Evolutionary conservation across 2,113 vertebrate genomes (phyloP), one percentile per base, ranked within the genome.

Genomic region (Zingel zingel): DNA sequence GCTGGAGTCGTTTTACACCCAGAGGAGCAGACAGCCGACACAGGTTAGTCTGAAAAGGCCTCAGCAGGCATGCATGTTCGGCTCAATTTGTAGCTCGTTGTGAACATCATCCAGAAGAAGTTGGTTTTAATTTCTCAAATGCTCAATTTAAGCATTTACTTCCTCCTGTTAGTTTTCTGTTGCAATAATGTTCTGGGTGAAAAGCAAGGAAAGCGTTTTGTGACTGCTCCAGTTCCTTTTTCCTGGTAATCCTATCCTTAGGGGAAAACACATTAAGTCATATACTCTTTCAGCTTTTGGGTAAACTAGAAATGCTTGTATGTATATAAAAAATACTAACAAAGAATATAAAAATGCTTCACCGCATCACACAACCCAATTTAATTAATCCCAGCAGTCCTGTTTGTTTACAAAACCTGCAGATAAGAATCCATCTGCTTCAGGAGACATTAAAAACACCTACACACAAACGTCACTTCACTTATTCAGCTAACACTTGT

Each of bases 1-100:
- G 27, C 93, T 98, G 90, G 97, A 98, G 94, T 86, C 66, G 0
- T 97, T 97, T 92, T 98, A 97, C 76, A 88, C 39, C 36, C 84
- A 91, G 65, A 89, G 70, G 0, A 72, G 58, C 72, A 36, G 86
- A 77, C 91, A 93, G 48, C 97, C 97, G 0, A 70, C 88, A 18
- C 93, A 96, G 91, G 97, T 96, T 51, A 92, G 93, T 74, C 33
- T 73, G 58, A 77, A 59, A 13, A 57, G 64, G 57, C 33, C 25
- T 67, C 54, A 54, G 19, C 13, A 19, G 5, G 18, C 59, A 21
- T 9, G 64, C 57, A 47, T 43, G 5, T 16, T 50, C 30, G 15
- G 3, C 59, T 64, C 2, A 3, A 64, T 19, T 30, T 45, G 13
- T 2, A 5, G 30, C 12, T 21, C 15, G 23, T 56, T 58, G 53